Base-by-base conservation (phyloP, 2,888 invertebrate species). In the Brenthis daphne region DNA sequence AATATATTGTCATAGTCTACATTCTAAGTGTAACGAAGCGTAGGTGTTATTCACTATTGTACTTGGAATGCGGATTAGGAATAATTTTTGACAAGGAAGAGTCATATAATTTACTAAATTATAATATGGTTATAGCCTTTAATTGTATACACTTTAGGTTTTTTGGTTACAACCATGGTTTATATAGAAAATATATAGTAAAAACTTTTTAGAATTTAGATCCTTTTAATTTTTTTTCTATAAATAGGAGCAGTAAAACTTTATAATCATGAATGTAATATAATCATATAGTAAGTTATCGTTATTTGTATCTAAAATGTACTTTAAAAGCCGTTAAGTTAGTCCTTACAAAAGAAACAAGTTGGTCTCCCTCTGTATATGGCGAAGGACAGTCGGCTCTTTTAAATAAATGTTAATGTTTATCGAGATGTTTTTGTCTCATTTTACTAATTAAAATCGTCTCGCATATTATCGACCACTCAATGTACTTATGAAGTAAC, bases 341-440 rank as follows among this genome's bases (percentile, higher is more conserved):
- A 54, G 57, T 68, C 57, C 54, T 14, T 58, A 61, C 64, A 56
- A 69, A 56, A 69, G 65, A 69, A 69, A 56, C 65, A 51, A 66
- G 57, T 57, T 63, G 69, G 66, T 64, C 51, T 53, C 69, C 57
- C 71, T 57, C 65, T 68, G 37, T 58, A 63, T 67, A 71, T 63
- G 65, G 58, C 57, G 56, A 65, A 64, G 67, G 64, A 56, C 65
- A 53, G 65, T 65, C 67, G 65, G 68, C 65, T 65, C 63, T 58
- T 71, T 68, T 68, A 71, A 65, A 47, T 71, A 68, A 65, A 68
- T 67, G 63, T 68, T 64, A 69, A 64, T 70, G 69, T 64, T 67
- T 65, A 61, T 65, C 56, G 33, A 47, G 37, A 50, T 60, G 57
- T 68, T 68, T 68, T 65, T 68, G 57, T 68, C 65, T 65, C 63